Evolutionary conservation across 2,113 vertebrate genomes (phyloP), one percentile per base, ranked within the genome.

Genomic region (Scomber scombrus): DNA sequence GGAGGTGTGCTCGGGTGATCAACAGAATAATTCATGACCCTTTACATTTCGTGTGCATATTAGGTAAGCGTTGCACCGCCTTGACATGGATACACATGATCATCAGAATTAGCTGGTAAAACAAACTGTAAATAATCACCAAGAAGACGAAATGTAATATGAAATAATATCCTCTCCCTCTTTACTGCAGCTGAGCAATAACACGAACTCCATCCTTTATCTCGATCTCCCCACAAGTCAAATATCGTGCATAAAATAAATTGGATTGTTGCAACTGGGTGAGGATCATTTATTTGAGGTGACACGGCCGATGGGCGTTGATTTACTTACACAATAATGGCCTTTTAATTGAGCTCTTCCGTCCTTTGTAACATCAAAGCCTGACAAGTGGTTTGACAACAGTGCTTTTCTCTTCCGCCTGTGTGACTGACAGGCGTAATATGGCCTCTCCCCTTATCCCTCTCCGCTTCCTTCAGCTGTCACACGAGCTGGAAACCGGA

Each of bases 321-420:
- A 97, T 97, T 97, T 97, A 97, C 96, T 96, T 94, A 93, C 95
- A 95, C 94, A 95, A 95, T 96, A 96, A 97, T 96, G 95, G 95
- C 95, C 96, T 96, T 97, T 98, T 98, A 98, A 98, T 97, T 97
- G 96, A 97, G 95, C 95, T 94, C 95, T 96, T 95, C 94, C 79
- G 95, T 96, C 95, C 94, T 93, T 88, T 94, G 93, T 95, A 93
- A 96, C 96, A 96, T 98, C 95, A 97, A 97, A 97, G 95, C 71
- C 80, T 80, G 95, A 95, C 93, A 83, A 94, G 93, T 68, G 89
- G 87, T 93, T 90, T 95, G 96, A 96, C 95, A 95, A 94, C 95
- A 84, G 91, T 88, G 91, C 93, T 94, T 93, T 94, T 91, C 93
- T 75, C 77, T 90, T 90, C 55, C 89, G 34, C 88, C 70, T 86